Evolutionary conservation across 2,888 invertebrate genomes (phyloP).

Genomic region (Lasioglossum zephyrum): DNA sequence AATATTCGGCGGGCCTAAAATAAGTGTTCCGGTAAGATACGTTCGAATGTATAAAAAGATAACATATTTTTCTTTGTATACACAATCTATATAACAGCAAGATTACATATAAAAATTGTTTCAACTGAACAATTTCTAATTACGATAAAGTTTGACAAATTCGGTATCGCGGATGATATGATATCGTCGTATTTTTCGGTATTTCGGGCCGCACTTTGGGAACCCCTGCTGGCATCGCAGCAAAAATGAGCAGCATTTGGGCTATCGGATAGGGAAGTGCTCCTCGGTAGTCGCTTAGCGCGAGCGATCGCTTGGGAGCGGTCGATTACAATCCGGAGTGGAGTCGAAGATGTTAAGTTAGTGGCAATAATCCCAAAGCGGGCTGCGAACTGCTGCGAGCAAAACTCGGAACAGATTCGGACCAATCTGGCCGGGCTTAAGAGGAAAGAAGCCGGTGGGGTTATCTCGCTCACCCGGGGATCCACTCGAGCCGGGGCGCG

Average conservation of each 20-base stretch:
- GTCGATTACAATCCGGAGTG: not conserved
- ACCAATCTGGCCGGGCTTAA: constrained; percentile 20
- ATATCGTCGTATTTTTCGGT: too few relatives aligned
- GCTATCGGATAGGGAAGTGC: not conserved
- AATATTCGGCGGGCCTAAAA: too few relatives aligned
- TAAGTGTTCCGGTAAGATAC: too few relatives aligned
- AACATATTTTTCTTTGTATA: too few relatives aligned
- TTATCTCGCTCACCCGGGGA: constrained; percentile 2
- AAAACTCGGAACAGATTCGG: constrained; percentile 13
- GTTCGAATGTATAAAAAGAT: too few relatives aligned
- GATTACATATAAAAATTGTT: too few relatives aligned
- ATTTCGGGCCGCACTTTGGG: too few relatives aligned
- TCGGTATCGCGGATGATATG: too few relatives aligned
- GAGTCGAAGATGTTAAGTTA: constrained; percentile 5
- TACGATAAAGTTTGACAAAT: too few relatives aligned
- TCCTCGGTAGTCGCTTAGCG: not conserved
- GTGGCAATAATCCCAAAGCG: constrained; percentile 1
- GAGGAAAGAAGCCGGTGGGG: constrained; percentile 7
- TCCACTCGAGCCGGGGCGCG: not conserved
- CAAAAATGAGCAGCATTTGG: not conserved
- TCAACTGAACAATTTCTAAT: too few relatives aligned
- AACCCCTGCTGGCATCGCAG: not conserved
- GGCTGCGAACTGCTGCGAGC: not conserved
- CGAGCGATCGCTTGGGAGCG: not conserved
- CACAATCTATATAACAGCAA: too few relatives aligned